Base-by-base conservation (phyloP, 2,113 vertebrate species). In the Nycticryphes semicollaris region DNA sequence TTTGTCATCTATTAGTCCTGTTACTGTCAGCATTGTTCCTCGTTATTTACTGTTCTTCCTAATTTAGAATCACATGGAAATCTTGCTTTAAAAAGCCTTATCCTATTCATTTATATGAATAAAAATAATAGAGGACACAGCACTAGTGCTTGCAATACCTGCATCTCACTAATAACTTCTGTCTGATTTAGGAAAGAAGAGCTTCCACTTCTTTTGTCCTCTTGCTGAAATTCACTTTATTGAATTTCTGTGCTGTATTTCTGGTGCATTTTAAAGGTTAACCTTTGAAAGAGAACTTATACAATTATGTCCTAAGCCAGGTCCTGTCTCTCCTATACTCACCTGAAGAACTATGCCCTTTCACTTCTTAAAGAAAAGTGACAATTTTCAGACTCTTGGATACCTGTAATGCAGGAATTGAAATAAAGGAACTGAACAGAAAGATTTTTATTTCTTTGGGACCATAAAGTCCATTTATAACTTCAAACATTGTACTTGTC, bases 1-100 rank as follows among this genome's bases (percentile, higher is more conserved):
- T 97, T 97, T 97, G 87, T 96, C 96, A 96, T 94, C 84, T 90
- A 87, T 97, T 97, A 96, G 83, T 68, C 50, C 84, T 95, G 72
- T 93, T 97, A 91, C 67, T 88, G 87, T 97, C 82, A 75, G 79
- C 68, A 76, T 91, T 95, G 78, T 94, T 97, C 51, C 84, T 94
- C 96, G 96, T 95, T 97, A 96, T 95, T 96, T 93, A 97, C 84
- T 95, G 85, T 88, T 96, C 50, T 62, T 94, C 73, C 90, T 94
- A 91, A 97, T 95, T 94, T 94, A 90, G 68, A 93, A 85, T 95
- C 84, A 75, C 78, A 91, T 64, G 51, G 66, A 95, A 95, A 95
- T 96, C 66, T 91, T 82, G 93, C 87, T 95, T 96, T 96, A 39
- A 72, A 63, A 59, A 94, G 96, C 83, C 96, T 92, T 95, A 95